Evolutionary conservation across 2,888 invertebrate species (phyloP), one percentile per base, ranked within the genome.

Genomic region (Pollenia amentaria): DNA sequence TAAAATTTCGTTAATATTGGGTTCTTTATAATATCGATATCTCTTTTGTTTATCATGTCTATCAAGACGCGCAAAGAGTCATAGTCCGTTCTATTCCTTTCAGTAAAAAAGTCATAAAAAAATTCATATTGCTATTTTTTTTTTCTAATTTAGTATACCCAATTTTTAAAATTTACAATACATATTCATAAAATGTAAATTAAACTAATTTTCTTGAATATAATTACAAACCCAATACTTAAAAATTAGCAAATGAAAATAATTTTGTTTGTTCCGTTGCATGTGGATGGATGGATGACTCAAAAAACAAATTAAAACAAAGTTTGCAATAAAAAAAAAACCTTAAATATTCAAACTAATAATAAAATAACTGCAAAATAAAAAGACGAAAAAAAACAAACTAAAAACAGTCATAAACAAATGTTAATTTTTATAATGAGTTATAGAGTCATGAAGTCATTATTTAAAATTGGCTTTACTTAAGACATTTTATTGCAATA

Each of bases 381-480:
- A 3, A 42, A 62, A 14, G 10, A 62, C n/a, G 40, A 62, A 44
- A 64, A 46, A 12, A 42, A 81, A 29, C 29, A 29, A 29, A 29
- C 29, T 29, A 29, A 29, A 44, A 51, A 48, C 11, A 62, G 38
- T 75, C 70, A 53, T 42, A 80, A 73, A 76, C 64, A 87, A 86
- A 84, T 87, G 29, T 76, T 84, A 72, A 80, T 73, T 80, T 77
- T 62, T 21, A 57, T 76, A 87, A 77, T 87, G 80, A 84, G 42
- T 67, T 77, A 73, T 73, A 78, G 76, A 77, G 72, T 72, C 79
- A 87, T 80, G 76, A 83, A 77, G 79, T 77, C 79, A 73, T 87
- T 86, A 79, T 48, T 44, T 83, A 29, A 83, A 86, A 79, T 76
- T 86, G 60, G 60, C 51, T 83, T 83, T 67, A 64, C 21, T 79